Percentiles rank a stretch among this genome's conserved stretches.
phyloP scores from a whole-genome alignment of 2,888 invertebrate species.

The Drosophila helvetica region DNA sequence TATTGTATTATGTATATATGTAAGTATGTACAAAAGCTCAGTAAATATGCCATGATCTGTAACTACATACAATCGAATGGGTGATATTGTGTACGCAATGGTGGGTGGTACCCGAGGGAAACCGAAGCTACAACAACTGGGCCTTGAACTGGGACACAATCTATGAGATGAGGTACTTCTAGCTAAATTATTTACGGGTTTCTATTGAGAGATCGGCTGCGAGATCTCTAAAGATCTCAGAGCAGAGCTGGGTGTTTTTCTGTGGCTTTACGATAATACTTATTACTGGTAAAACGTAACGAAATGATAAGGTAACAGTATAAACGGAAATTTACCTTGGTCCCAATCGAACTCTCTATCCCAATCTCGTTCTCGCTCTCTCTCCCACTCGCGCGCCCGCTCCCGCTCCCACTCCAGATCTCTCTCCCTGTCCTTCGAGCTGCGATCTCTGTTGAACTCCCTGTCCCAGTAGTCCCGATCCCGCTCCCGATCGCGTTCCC shows the following conservation, averaged over 20 bases:
- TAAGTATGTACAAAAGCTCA: slow-evolving; percentile 6
- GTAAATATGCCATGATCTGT: slow-evolving; percentile 25
- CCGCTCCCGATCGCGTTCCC: slow-evolving; percentile 70
- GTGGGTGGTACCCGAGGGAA: background rate
- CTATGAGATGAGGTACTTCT: background rate
- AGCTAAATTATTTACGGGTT: slow-evolving; percentile 2
- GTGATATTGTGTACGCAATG: too few species aligned
- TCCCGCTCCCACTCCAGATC: slow-evolving; percentile 83
- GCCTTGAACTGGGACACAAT: background rate
- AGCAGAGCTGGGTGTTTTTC: background rate
- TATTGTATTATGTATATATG: slow-evolving; percentile 26
- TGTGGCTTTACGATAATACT: slow-evolving; percentile 17
- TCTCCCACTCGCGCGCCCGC: slow-evolving; percentile 83
- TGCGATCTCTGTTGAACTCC: slow-evolving; percentile 77
- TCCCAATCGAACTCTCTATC: slow-evolving; percentile 84
- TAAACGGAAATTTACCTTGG: slow-evolving; percentile 79
- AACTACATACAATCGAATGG: slow-evolving; percentile 28
- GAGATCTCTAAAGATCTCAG: background rate
- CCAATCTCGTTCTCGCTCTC: slow-evolving; percentile 84
- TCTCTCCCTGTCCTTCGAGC: slow-evolving; percentile 78
- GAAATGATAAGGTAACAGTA: slow-evolving; percentile 14
- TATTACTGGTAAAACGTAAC: slow-evolving; percentile 48
- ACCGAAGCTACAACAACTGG: slow-evolving; percentile 13
- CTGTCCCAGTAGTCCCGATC: slow-evolving; percentile 82
- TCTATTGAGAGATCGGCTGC: background rate